Base-by-base conservation (phyloP, 2,888 invertebrate species). In the Amblyteles armatorius region DNA sequence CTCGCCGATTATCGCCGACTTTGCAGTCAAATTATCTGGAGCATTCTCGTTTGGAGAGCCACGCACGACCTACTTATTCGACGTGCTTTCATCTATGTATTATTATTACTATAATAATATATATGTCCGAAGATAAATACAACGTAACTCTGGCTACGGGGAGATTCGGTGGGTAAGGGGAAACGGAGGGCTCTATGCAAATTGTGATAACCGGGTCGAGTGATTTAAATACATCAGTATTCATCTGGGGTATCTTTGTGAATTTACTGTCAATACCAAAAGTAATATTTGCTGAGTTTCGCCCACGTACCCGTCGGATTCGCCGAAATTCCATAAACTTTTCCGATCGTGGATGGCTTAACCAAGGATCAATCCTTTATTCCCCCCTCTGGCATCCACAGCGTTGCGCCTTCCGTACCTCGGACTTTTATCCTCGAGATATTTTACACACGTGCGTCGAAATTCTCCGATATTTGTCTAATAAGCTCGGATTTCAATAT, bases 201-300 rank as follows among this genome's bases (percentile, higher is more conserved):
- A 85, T 85, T 85, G 80, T 67, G 52, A 85, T 86, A 86, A 86
- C 80, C 67, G 78, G 63, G 82, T 83, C 74, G 83, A 60, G 72
- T 84, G 85, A 89, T 87, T 89, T 87, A 87, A 87, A 88, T 87
- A 85, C 83, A 88, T 87, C 87, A 88, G 88, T 88, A 88, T 90
- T 88, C 88, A 87, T 88, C 84, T 68, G 72, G 76, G 77, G 82
- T 80, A 78, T 78, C 73, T 65, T 50, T 60, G 60, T 65, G 76
- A 72, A 81, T 81, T 83, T 85, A 86, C 87, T 87, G 87, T 87
- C 89, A 88, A 90, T 88, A 87, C 84, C 87, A 84, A 84, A 77
- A 85, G 87, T 84, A 88, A 87, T 89, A 89, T 88, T 88, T 88
- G 86, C 80, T 57, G 60, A 65, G 67, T 33, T 55, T 44, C 36